Evolutionary conservation across 2,888 invertebrate genomes (phyloP), one percentile per base, ranked within the genome.

Genomic region (Abscondita cerata): DNA sequence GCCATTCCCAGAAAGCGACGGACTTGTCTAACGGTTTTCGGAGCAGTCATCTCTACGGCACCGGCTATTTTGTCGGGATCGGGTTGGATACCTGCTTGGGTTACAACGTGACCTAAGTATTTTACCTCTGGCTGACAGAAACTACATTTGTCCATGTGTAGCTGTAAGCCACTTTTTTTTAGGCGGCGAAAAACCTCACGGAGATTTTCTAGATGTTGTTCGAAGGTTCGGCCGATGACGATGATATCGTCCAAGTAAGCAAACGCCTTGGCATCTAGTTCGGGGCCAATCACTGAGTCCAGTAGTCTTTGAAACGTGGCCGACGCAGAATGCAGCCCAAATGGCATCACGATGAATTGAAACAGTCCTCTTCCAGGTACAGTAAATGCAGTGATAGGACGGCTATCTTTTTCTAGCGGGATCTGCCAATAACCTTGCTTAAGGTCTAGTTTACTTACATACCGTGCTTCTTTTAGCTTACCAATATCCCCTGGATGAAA

Each of bases 371-470:
- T 41, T 15, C 70, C 69, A 1, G 72, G 68, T 2, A 71, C 68
- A 2, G 69, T 68, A 52, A 72, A 73, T 1, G 72, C 70, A 6
- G 72, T 70, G 1, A 69, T 59, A 1, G 59, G 59, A 41, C 51
- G 47, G 20, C 69, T 68, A 6, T 57, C 51, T 18, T 56, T 11
- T 1, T 34, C 46, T 15, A 71, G 51, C 0, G 58, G 51, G 1
- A 72, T 58, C 62, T 75, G 74, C 67, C 70, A 73, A 58, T 73
- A 74, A 0, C 72, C 73, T 5, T 68, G 62, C 13, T 67, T 69
- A 18, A 70, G 50, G 52, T 70, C 67, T 0, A 70, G 19, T 8
- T 66, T 72, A 11, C 64, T 66, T 19, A 71, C 54, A 25, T 66
- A 70, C 9, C 52, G 50, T 0, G 69, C 68, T 15, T 64, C 60